phyloP scores from a whole-genome alignment of 2,113 vertebrate genomes.

The Zosterops borbonicus region DNA sequence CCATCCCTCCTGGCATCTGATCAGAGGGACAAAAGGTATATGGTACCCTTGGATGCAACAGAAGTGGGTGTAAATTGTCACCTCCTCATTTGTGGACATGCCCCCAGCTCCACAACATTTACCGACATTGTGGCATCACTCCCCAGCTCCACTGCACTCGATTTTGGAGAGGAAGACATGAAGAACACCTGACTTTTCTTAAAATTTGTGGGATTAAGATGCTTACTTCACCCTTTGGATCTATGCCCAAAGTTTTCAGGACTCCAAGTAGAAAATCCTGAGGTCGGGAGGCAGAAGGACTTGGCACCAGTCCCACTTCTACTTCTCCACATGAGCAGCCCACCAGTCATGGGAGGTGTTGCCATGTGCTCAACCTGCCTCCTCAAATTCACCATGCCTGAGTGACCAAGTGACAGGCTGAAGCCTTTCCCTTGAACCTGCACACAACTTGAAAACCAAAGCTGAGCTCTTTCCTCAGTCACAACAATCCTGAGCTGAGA shows the following conservation, averaged over 20 bases:
- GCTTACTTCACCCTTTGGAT: not conserved
- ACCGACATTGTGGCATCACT: fast-evolving
- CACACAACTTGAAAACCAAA: not conserved
- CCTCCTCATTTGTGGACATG: fast-evolving
- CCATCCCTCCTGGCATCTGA: not conserved
- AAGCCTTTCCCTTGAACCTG: not conserved
- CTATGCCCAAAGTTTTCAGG: slow-evolving; percentile 11
- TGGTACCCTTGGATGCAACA: not conserved
- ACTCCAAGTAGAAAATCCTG: not conserved
- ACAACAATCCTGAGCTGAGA: not conserved
- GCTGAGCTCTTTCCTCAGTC: not conserved
- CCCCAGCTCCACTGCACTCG: fast-evolving
- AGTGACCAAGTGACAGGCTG: not conserved
- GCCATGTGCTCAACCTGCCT: slow-evolving; percentile 45
- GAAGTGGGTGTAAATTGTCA: not conserved
- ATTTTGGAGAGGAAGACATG: not conserved
- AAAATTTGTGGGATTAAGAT: not conserved
- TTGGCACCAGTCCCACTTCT: not conserved
- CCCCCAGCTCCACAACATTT: not conserved
- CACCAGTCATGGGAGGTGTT: slow-evolving; percentile 3
- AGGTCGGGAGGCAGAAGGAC: not conserved
- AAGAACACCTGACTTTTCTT: not conserved
- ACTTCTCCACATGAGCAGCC: not conserved
- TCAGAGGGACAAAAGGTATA: not conserved
- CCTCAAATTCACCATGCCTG: not conserved